Conservation (phyloP, 2,113 vertebrate genomes). For the Salvator merianae region DNA sequence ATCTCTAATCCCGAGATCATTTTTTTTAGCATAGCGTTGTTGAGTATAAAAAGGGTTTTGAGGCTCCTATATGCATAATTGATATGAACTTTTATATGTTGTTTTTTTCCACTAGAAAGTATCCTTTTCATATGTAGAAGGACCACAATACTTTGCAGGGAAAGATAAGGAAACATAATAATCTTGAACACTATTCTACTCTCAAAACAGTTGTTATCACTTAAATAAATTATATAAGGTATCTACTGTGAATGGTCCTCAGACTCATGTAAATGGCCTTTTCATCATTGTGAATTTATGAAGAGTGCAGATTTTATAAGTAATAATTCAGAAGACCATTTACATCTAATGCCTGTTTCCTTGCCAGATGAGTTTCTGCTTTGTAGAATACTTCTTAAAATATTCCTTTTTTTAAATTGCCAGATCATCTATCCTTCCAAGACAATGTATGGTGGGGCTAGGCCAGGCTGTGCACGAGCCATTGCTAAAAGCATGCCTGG, state of each 20-base stretch:
- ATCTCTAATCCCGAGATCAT: no score
- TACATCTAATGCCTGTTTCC: background rate
- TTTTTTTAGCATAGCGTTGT: background rate
- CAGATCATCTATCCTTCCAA: background rate
- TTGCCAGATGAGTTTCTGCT: background rate
- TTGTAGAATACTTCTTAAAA: background rate
- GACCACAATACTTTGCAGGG: background rate
- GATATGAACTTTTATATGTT: background rate
- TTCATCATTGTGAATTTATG: background rate
- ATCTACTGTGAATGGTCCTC: background rate
- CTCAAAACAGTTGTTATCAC: no score
- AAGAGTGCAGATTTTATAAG: background rate
- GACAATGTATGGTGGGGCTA: background rate
- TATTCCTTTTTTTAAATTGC: background rate
- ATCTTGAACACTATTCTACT: background rate
- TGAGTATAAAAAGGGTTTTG: no score
- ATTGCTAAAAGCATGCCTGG: background rate
- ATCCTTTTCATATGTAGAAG: background rate
- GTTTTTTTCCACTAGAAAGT: no score
- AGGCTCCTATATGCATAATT: background rate
- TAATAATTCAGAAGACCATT: background rate
- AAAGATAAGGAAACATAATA: background rate
- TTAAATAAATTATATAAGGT: slow-evolving; percentile 5
- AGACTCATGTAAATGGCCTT: background rate
- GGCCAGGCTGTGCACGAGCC: background rate